Conservation (phyloP, 30 jellyfish, hydroid and myxozoan species). For the Cassiopea andromeda region DNA sequence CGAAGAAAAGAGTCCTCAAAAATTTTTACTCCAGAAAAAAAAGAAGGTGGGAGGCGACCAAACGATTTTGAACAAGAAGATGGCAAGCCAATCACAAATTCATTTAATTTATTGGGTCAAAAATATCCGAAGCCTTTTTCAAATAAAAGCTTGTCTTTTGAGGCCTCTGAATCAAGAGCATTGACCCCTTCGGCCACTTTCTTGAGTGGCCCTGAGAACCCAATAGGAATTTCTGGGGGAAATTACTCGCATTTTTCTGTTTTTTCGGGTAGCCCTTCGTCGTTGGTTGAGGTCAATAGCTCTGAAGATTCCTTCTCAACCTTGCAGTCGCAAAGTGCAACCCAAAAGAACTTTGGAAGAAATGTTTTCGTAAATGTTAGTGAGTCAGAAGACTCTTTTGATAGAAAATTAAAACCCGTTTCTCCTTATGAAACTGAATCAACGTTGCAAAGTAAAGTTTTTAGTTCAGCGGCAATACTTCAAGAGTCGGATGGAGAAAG, state of each 20-base stretch:
- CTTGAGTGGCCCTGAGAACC: background rate
- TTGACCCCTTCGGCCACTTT: background rate
- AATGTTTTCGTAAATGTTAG: background rate
- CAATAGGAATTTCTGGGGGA: background rate
- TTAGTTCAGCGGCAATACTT: background rate
- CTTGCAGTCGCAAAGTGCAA: background rate
- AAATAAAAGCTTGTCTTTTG: background rate
- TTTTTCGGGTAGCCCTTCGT: background rate
- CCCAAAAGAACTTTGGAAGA: background rate
- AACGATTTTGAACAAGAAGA: background rate
- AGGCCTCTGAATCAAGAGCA: background rate
- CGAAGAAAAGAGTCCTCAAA: background rate
- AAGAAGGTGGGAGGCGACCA: background rate
- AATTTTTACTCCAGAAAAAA: background rate
- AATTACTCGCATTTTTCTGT: background rate
- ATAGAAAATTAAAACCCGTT: too few species aligned
- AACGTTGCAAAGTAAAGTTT: too few species aligned
- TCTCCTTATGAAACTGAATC: too few species aligned
- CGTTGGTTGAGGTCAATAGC: background rate
- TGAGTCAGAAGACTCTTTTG: background rate
- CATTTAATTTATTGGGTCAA: background rate
- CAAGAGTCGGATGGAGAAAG: constrained; percentile 58
- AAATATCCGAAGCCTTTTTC: background rate
- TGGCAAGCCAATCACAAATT: background rate
- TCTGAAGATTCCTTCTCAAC: background rate